phyloP scores from a whole-genome alignment of 1,140 invertebrate genomes.

The Calliopsis andreniformis region DNA sequence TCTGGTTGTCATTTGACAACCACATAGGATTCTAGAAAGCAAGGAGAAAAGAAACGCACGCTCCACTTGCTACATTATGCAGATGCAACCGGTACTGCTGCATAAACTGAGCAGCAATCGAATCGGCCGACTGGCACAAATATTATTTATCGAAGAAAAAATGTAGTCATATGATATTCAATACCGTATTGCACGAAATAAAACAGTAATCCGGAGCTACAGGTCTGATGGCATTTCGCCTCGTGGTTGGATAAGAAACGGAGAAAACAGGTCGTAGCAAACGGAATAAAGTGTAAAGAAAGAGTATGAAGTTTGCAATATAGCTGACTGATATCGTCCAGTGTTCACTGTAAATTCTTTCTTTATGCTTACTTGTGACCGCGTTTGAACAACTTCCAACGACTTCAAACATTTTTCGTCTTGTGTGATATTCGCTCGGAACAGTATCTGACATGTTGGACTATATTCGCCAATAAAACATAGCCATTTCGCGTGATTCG shows the following conservation, averaged over 20 bases:
- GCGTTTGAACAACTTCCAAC: background rate
- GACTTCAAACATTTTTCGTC: background rate
- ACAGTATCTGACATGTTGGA: background rate
- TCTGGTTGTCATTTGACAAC: too few relatives aligned
- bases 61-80: background rate
- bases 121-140: background rate
- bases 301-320: background rate
- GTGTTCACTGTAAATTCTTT: background rate
- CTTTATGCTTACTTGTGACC: background rate
- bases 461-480: background rate
- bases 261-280: background rate
- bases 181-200: background rate
- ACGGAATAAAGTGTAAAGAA: background rate
- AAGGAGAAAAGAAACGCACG: background rate
- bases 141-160: conserved; percentile 4
- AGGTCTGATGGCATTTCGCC: conserved; percentile 19
- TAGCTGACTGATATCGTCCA: background rate
- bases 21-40: too few relatives aligned
- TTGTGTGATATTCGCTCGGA: background rate
- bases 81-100: background rate
- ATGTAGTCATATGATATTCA: background rate
- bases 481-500: background rate
- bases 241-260: too few relatives aligned
- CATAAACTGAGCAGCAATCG: background rate
- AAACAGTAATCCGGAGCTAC: conserved; percentile 1